Evolutionary conservation across 2,113 vertebrate species (phyloP).

Genomic region (Bubo bubo): DNA sequence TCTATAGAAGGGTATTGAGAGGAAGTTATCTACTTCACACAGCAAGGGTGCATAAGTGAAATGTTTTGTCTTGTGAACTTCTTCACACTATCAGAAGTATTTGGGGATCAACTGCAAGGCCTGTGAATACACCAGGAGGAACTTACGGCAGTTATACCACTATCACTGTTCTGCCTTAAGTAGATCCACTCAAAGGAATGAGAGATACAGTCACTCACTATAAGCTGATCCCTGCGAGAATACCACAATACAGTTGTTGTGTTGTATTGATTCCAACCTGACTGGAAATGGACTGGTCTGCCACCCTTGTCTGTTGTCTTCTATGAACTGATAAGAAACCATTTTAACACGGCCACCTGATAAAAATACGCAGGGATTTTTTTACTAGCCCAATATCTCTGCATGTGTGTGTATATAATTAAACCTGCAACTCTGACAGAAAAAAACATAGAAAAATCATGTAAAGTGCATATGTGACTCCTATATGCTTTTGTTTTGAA

Average conservation of each 20-base stretch:
- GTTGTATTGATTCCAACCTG: neutral
- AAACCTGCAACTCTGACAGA: neutral
- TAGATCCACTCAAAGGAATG: neutral
- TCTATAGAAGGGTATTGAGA: neutral
- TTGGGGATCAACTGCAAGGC: neutral
- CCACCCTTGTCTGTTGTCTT: neutral
- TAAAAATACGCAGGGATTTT: fast-evolving
- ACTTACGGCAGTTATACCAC: neutral
- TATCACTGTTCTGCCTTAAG: neutral
- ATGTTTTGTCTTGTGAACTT: neutral
- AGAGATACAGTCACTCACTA: neutral
- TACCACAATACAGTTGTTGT: neutral
- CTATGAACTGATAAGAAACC: neutral
- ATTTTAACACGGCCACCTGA: neutral
- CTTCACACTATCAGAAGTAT: neutral
- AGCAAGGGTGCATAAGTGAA: neutral
- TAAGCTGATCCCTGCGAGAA: neutral
- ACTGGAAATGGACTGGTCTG: neutral
- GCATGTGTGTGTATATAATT: too few relatives aligned
- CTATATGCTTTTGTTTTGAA: fast-evolving
- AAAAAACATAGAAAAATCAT: neutral
- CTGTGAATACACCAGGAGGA: neutral
- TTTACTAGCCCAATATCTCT: neutral
- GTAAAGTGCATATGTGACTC: fast-evolving
- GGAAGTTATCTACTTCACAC: neutral